Evolutionary conservation across 64 coral and sea anemone genomes (phyloP), one percentile per base, ranked within the genome.

Genomic region (Pachyseris speciosa): DNA sequence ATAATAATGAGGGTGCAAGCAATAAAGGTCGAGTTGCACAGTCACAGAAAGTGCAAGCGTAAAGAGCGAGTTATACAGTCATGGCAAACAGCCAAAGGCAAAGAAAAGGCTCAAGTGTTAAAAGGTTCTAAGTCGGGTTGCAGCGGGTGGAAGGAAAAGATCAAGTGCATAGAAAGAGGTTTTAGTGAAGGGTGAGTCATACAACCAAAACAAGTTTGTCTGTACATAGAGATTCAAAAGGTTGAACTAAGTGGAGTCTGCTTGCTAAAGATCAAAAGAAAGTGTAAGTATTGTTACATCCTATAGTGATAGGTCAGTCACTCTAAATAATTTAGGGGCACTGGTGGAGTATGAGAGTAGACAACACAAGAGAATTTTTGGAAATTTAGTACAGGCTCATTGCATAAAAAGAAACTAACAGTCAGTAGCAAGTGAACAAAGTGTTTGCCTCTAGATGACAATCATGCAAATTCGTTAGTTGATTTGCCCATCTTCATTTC

Each of bases 271-370:
- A 60, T 38, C 9, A 22, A 63, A 81, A 28, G 9, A 27, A 61
- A 40, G 37, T 61, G 77, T 81, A 81, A 81, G 77, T 81, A 81
- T 36, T 61, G 15, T 71, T 8, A 19, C 13, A 9, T 71, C 15
- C 28, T 38, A 19, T 19, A 71, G 67, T 2, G 19, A 5, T 1
- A 2, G 3, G 0, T 71, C 34, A 7, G 17, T 12, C 8, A 2
- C 0, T 71, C 13, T 8, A 13, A 61, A 1, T 61, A 8, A 61
- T 7, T 8, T 25, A 26, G n/a, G 7, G 17, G 6, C 27, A 27
- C 9, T 55, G 9, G 2, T n/a, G n/a, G n/a, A n/a, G n/a, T n/a
- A n/a, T n/a, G n/a, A n/a, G n/a, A n/a, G n/a, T n/a, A n/a, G n/a
- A n/a, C n/a, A n/a, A n/a, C n/a, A n/a, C n/a, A n/a, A n/a, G n/a